These are phyloP conservation scores for Homalodisca vitripennis DNA, from an alignment of 1,140 invertebrate species.

Conservation along the genomic window DNA sequence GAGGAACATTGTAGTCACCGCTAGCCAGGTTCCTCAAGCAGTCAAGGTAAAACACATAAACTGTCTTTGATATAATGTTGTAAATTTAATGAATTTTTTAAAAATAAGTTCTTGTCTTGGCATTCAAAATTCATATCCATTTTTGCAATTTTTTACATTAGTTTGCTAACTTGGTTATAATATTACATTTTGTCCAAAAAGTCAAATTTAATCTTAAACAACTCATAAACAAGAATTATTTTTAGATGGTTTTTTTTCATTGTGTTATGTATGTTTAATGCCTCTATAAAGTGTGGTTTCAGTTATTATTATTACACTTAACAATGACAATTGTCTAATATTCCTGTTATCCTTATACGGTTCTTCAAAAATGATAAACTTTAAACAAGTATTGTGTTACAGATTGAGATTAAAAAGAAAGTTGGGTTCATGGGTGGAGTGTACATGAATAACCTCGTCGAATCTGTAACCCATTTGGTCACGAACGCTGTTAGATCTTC, in stretches of 20 bases:
- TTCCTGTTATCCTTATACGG: too few relatives aligned
- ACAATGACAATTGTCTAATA: too few relatives aligned
- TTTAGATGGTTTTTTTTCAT: too few relatives aligned
- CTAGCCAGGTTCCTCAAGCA: conserved; percentile 63
- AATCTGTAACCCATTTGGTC: conserved; percentile 78
- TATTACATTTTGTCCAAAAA: background rate
- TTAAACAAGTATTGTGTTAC: background rate
- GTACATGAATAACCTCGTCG: conserved; percentile 66
- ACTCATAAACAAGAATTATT: too few relatives aligned
- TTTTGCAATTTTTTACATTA: background rate
- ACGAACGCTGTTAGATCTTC: conserved; percentile 64
- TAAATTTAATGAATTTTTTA: background rate
- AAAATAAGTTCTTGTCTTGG: background rate
- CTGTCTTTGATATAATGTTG: too few relatives aligned
- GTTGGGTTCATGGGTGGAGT: conserved; percentile 83
- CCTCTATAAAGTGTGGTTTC: too few relatives aligned
- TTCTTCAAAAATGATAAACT: too few relatives aligned
- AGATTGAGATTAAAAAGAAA: conserved; percentile 57
- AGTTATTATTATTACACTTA: too few relatives aligned
- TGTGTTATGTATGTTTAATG: too few relatives aligned
- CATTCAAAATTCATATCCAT: background rate
- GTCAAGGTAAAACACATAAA: conserved; percentile 57
- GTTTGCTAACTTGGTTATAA: background rate
- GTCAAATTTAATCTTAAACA: background rate
- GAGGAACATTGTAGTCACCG: conserved; percentile 69